phyloP scores from a whole-genome alignment of 2,888 invertebrate species.

The Drosophila pegasa region DNA sequence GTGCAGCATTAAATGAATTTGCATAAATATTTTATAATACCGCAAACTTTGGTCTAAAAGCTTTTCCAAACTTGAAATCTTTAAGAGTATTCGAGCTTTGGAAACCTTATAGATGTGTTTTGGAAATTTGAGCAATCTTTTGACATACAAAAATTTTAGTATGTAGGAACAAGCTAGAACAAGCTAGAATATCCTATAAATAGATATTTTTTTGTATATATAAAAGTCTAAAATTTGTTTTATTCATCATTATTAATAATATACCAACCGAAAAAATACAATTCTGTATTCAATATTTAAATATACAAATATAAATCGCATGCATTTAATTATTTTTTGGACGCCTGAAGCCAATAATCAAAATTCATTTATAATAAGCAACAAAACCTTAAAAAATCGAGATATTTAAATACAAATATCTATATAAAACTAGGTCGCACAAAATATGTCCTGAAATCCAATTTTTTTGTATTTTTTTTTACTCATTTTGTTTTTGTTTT shows the following conservation, averaged over 20 bases:
- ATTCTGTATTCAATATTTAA: neutral
- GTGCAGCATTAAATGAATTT: no score
- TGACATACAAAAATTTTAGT: neutral
- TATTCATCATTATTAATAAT: no score
- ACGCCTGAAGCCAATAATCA: neutral
- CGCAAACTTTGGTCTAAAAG: neutral
- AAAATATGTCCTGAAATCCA: constrained; percentile 9
- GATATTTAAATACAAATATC: neutral
- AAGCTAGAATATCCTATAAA: no score
- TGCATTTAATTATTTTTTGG: neutral
- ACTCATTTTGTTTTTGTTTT: neutral
- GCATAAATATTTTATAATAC: neutral
- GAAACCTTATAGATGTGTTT: neutral
- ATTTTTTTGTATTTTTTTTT: neutral
- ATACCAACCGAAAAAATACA: no score
- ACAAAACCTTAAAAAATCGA: neutral
- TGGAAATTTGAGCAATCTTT: no score
- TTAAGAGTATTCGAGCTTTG: neutral
- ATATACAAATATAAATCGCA: neutral
- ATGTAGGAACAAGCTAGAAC: neutral
- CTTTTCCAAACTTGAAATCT: neutral
- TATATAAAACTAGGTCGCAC: neutral
- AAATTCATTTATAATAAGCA: neutral
- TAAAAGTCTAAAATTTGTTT: no score
- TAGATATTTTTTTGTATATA: no score